Percentiles rank a stretch among this genome's conserved stretches.
Evolutionary conservation across 2,797 vertebrate genomes (phyloP).

Genomic region (Miichthys miiuy): DNA sequence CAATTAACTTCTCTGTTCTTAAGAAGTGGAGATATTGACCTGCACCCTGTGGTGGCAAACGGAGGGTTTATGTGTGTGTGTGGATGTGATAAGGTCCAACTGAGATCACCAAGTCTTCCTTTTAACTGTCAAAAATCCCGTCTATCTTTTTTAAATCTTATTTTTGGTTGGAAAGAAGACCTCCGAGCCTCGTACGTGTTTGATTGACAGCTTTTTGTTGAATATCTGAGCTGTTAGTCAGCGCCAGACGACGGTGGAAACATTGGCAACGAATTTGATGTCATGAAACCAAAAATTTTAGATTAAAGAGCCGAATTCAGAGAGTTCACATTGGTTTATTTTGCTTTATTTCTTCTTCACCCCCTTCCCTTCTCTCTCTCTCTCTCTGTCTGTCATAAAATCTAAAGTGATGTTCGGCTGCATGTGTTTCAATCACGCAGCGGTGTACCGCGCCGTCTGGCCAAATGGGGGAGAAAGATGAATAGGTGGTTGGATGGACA

Average conservation of each 20-base stretch:
- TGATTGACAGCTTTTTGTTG: not conserved
- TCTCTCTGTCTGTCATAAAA: slow-evolving; percentile 43
- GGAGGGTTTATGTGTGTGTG: not conserved
- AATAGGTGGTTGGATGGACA: slow-evolving; percentile 37
- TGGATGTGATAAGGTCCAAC: not conserved
- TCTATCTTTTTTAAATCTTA: not conserved
- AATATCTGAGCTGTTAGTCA: not conserved
- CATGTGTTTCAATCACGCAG: slow-evolving; percentile 64
- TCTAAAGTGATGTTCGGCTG: slow-evolving; percentile 63
- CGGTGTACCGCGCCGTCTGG: slow-evolving; percentile 34
- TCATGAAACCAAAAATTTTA: not conserved
- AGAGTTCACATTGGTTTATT: not conserved
- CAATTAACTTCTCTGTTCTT: slow-evolving; percentile 54
- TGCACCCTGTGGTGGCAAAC: not conserved
- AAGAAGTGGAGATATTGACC: slow-evolving; percentile 55
- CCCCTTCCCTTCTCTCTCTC: not conserved
- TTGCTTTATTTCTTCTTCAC: not conserved
- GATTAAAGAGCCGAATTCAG: not conserved
- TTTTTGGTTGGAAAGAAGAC: too few species aligned
- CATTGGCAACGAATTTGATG: not conserved
- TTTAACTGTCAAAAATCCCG: not conserved
- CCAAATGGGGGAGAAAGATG: slow-evolving; percentile 39
- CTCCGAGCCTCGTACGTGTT: too few species aligned
- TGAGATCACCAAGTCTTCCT: not conserved
- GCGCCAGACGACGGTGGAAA: not conserved